Evolutionary conservation across 2,113 vertebrate genomes (phyloP).

Genomic region (Lamprologus lemairii): DNA sequence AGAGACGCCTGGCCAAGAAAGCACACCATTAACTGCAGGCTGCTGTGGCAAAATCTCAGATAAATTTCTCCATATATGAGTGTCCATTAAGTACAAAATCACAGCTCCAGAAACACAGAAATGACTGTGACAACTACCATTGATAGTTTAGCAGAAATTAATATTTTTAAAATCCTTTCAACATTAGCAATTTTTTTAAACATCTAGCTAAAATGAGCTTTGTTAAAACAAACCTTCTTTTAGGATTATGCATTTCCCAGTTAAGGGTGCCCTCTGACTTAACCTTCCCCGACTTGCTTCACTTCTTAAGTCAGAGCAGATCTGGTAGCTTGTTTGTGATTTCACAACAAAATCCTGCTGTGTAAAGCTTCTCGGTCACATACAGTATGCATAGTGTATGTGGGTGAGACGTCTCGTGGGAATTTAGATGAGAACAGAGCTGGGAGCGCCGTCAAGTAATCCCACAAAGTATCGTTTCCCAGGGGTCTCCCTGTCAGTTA

Average conservation of each 20-base stretch:
- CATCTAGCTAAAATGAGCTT: background rate
- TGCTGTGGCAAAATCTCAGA: background rate
- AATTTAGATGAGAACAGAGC: background rate
- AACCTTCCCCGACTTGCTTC: background rate
- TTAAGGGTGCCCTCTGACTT: background rate
- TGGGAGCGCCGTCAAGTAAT: background rate
- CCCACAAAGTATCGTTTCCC: conserved; percentile 24
- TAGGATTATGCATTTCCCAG: background rate
- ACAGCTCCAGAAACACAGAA: background rate
- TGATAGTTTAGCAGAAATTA: background rate
- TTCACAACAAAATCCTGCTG: background rate
- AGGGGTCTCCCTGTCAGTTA: conserved; percentile 24
- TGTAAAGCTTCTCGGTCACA: background rate
- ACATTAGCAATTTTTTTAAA: background rate
- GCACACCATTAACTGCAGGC: background rate
- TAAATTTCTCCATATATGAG: accelerated
- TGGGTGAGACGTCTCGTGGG: background rate
- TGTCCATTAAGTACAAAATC: background rate
- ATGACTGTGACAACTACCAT: background rate
- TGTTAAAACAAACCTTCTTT: accelerated
- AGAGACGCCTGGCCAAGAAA: accelerated
- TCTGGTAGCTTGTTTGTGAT: background rate
- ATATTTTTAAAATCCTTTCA: accelerated
- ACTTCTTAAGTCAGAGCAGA: background rate
- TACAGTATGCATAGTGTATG: background rate